Evolutionary conservation across 2,113 vertebrate species (phyloP).

Genomic region (Pterocles orientalis): DNA sequence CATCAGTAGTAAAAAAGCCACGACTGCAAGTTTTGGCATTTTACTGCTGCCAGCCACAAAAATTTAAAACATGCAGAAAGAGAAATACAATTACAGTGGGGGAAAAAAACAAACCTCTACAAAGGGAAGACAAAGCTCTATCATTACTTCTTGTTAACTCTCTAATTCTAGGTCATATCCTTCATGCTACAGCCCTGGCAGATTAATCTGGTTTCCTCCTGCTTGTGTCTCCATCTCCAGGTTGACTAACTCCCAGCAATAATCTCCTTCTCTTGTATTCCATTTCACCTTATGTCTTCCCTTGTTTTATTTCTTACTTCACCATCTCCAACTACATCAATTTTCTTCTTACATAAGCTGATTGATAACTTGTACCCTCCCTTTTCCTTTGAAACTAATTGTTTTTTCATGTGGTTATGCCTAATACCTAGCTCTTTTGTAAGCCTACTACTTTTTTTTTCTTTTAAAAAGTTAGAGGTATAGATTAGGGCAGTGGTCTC

Average conservation of each 20-base stretch:
- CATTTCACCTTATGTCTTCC: not conserved
- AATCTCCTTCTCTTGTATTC: not conserved
- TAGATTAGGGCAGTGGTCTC: not conserved
- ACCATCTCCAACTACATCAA: not conserved
- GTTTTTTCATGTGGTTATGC: not conserved
- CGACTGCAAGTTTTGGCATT: not conserved
- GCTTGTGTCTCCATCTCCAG: not conserved
- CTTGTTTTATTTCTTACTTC: not conserved
- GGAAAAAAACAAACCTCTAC: not conserved
- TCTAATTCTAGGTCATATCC: not conserved
- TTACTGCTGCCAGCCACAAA: not conserved
- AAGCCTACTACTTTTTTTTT: not conserved
- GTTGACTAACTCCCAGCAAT: not conserved
- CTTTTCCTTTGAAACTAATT: not conserved
- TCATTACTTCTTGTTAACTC: not conserved
- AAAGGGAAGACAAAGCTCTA: not conserved
- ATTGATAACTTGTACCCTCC: not conserved
- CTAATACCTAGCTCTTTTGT: not conserved
- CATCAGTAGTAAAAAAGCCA: not conserved
- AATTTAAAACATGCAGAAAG: not conserved
- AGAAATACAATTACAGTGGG: not conserved
- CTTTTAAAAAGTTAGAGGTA: not conserved
- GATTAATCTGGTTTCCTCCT: not conserved
- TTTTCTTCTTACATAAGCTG: not conserved
- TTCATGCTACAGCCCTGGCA: not conserved